These are phyloP conservation scores for Meteorus sp. DNA, from an alignment of 1,140 invertebrate genomes.

Conservation along the genomic window DNA sequence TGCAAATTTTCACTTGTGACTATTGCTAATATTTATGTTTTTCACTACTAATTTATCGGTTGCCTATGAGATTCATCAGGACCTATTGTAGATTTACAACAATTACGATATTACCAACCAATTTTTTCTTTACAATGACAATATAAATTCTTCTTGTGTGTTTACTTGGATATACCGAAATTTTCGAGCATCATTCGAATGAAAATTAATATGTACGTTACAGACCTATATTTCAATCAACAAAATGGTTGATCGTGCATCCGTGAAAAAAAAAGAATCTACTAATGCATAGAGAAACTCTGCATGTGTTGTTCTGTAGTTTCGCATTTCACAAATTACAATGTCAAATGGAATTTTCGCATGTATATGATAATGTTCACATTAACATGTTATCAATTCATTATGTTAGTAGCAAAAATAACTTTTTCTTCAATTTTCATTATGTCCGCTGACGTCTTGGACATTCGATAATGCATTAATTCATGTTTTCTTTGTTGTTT, in stretches of 20 bases:
- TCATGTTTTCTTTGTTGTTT: not conserved
- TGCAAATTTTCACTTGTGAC: not conserved
- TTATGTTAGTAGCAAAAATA: conserved; percentile 5
- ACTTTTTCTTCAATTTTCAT: not conserved
- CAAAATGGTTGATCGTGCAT: conserved; percentile 19
- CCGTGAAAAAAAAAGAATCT: conserved; percentile 20
- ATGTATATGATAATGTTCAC: not conserved
- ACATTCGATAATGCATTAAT: not conserved
- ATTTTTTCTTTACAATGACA: not conserved
- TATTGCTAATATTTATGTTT: not conserved
- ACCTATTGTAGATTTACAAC: not conserved
- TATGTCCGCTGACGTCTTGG: too few relatives aligned
- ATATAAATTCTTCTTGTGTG: not conserved
- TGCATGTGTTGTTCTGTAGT: not conserved
- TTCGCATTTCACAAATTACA: not conserved
- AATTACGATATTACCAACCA: not conserved
- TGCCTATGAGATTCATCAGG: too few relatives aligned
- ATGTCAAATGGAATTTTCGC: not conserved
- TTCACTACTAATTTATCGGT: too few relatives aligned
- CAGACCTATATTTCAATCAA: not conserved
- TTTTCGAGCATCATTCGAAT: not conserved
- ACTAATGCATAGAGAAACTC: not conserved
- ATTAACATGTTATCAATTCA: not conserved
- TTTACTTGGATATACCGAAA: too few relatives aligned
- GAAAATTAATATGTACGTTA: conserved; percentile 4